phyloP scores from a whole-genome alignment of 2,113 vertebrate species.

The Cryptoleucopteryx plumbea region DNA sequence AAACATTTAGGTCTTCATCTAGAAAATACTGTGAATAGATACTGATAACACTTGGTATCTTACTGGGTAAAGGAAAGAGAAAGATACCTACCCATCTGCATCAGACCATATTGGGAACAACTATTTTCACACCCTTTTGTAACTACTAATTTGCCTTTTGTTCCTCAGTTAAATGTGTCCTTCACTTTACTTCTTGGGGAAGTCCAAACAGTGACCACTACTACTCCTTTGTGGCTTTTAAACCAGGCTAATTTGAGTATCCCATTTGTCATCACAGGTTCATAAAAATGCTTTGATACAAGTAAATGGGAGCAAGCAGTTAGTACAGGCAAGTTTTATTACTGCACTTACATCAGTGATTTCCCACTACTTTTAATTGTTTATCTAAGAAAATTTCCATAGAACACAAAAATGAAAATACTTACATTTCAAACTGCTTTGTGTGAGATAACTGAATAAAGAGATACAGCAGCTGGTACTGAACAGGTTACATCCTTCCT shows the following conservation, averaged over 20 bases:
- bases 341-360: background rate
- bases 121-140: constrained; percentile 22
- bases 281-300: background rate
- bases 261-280: background rate
- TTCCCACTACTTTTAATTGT: background rate
- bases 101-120: background rate
- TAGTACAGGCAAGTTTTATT: background rate
- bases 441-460: background rate
- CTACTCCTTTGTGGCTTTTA: background rate
- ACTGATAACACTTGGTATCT: background rate
- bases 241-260: background rate
- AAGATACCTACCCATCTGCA: background rate
- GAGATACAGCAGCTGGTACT: background rate
- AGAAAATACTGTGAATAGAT: background rate
- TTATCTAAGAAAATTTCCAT: background rate
- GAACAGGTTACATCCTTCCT: background rate
- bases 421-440: background rate
- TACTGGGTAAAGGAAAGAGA: constrained; percentile 41
- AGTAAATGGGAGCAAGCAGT: background rate
- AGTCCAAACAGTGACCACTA: background rate
- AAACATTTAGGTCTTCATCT: background rate
- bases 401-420: background rate
- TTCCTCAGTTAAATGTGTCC: background rate
- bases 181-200: background rate
- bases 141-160: background rate